phyloP scores from a whole-genome alignment of 2,113 vertebrate species.

The zebrafish (Danio rerio) region GRCz12tu NC_133179.1:23873501-23874000 shows the following conservation, averaged over 20 bases:
- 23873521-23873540: slow-evolving; percentile 26
- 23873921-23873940: background rate
- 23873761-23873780: background rate
- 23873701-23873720: background rate
- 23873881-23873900: background rate
- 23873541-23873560: background rate
- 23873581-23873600: slow-evolving; percentile 9
- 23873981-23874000: background rate
- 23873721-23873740: background rate
- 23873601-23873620: background rate
- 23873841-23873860: background rate
- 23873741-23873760: background rate
- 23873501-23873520: background rate
- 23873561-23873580: slow-evolving; percentile 9
- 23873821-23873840: background rate
- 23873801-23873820: background rate
- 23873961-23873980: background rate
- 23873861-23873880: background rate
- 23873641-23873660: background rate
- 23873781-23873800: background rate
- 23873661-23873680: background rate
- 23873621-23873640: background rate
- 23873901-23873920: background rate
- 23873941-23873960: background rate
- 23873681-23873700: background rate